phyloP scores from a whole-genome alignment of 2,888 invertebrate species.

The Ornithoptera alexandrae region DNA sequence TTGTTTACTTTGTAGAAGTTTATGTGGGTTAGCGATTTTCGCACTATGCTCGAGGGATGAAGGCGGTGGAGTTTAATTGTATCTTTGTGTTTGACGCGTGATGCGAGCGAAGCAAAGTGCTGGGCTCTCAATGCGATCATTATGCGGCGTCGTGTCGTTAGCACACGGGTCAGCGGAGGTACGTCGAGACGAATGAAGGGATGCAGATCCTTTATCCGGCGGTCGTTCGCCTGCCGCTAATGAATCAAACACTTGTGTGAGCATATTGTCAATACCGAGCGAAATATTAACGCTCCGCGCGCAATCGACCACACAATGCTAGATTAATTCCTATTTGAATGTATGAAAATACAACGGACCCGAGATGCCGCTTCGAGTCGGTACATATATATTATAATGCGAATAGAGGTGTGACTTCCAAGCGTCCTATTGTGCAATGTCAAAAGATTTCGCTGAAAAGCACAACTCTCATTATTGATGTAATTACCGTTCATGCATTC shows the following conservation, averaged over 20 bases:
- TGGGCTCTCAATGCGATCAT: constrained; percentile 67
- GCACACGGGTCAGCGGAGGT: constrained; percentile 62
- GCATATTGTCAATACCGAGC: constrained; percentile 71
- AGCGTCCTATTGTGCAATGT: constrained; percentile 34
- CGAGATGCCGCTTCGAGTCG: constrained; percentile 44
- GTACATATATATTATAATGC: constrained; percentile 34
- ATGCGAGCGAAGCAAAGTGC: constrained; percentile 62
- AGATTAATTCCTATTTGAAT: constrained; percentile 73
- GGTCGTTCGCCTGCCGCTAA: constrained; percentile 73
- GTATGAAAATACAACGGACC: constrained; percentile 63
- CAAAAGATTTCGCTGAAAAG: constrained; percentile 43
- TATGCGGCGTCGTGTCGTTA: constrained; percentile 70
- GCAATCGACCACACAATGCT: constrained; percentile 57
- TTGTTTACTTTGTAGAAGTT: constrained; percentile 53
- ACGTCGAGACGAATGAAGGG: constrained; percentile 68
- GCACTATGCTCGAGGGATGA: constrained; percentile 47
- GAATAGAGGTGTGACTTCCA: constrained; percentile 37
- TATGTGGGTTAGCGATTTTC: constrained; percentile 63
- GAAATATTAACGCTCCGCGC: constrained; percentile 66
- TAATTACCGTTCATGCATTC: constrained; percentile 27
- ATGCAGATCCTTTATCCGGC: constrained; percentile 67
- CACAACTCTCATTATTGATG: constrained; percentile 26
- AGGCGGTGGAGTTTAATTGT: constrained; percentile 48
- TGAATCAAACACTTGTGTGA: constrained; percentile 71
- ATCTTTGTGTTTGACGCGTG: constrained; percentile 47